Conservation (phyloP, 2,888 invertebrate species). For the Steinernema scapterisci region DNA sequence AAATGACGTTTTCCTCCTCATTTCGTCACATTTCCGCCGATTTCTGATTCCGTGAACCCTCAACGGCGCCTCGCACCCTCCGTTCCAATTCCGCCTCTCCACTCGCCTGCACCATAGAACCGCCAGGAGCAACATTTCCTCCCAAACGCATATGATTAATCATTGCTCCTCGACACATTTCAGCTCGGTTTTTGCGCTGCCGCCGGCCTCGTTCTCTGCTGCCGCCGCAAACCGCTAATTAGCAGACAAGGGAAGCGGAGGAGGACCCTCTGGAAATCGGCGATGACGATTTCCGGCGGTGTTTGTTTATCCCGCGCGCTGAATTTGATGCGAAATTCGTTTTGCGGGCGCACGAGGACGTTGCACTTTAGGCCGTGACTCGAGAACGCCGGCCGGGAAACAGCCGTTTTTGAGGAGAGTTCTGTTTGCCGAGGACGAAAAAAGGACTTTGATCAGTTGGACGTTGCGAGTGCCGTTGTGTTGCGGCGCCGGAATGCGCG, state of each 20-base stretch:
- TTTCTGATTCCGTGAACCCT: neutral
- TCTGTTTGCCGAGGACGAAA: neutral
- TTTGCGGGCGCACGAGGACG: constrained; percentile 2
- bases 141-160: constrained; percentile 10
- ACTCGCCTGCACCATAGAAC: neutral
- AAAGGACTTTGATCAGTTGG: constrained; percentile 16
- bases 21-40: neutral
- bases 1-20: neutral
- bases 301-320: constrained; percentile 15
- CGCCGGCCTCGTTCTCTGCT: constrained; percentile 6
- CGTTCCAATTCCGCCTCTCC: neutral
- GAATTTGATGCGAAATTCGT: constrained; percentile 13
- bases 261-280: neutral
- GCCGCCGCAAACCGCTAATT: constrained; percentile 6
- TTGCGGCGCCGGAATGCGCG: neutral
- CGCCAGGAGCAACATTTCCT: neutral
- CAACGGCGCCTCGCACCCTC: neutral
- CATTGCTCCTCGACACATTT: neutral
- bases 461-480: neutral
- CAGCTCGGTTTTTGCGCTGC: neutral
- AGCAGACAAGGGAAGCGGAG: neutral
- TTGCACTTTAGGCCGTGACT: constrained; percentile 6
- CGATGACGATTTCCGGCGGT: neutral
- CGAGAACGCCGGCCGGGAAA: neutral
- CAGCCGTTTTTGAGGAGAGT: neutral